phyloP scores from a whole-genome alignment of 1,140 invertebrate species.

The Drosophila pallidifrons region DNA sequence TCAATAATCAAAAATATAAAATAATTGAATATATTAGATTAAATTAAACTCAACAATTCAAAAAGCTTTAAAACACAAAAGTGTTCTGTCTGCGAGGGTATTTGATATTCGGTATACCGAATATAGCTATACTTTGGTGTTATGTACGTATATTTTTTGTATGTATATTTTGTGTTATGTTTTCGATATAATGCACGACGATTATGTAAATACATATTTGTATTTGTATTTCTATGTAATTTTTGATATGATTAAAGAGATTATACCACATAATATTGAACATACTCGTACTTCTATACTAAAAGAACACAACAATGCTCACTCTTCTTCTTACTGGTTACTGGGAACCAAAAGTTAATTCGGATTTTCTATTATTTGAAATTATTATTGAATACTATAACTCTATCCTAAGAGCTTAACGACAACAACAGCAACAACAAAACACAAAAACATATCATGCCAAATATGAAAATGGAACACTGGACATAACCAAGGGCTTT shows the following conservation, averaged over 20 bases:
- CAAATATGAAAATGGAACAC: constrained; percentile 35
- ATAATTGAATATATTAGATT: too few relatives aligned
- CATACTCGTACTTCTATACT: constrained; percentile 15
- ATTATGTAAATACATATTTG: constrained; percentile 73
- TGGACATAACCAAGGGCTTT: constrained; percentile 61
- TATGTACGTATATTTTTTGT: constrained; percentile 63
- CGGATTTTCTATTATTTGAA: constrained; percentile 22
- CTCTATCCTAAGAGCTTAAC: constrained; percentile 70
- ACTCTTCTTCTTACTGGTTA: constrained; percentile 55
- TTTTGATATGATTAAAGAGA: constrained; percentile 68
- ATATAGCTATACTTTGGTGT: not conserved
- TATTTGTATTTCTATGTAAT: constrained; percentile 49
- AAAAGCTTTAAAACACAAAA: not conserved
- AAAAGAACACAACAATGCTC: constrained; percentile 35
- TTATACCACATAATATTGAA: constrained; percentile 40
- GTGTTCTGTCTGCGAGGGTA: not conserved
- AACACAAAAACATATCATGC: constrained; percentile 33
- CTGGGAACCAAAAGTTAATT: constrained; percentile 48
- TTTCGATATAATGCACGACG: constrained; percentile 64
- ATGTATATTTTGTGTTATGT: constrained; percentile 33
- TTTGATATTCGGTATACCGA: not conserved
- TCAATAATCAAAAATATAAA: too few relatives aligned
- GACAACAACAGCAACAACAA: constrained; percentile 43
- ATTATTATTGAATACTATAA: constrained; percentile 33
- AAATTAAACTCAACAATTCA: too few relatives aligned